Evolutionary conservation across 2,888 invertebrate species (phyloP).

Genomic region (Tetragnatha montana): DNA sequence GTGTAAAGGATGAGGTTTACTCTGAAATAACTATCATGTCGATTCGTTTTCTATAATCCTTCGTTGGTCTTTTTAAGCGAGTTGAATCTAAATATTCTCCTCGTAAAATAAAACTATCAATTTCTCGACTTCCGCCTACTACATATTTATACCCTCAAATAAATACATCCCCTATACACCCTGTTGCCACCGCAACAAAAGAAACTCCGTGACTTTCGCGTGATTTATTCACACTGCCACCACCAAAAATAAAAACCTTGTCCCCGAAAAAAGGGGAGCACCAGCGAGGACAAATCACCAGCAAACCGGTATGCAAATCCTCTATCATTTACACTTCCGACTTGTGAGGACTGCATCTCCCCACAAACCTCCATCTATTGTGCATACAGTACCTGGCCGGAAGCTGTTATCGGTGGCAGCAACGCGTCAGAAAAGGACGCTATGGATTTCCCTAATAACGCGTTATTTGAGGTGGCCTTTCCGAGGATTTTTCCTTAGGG

Average conservation of each 20-base stretch:
- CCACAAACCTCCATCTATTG: slow-evolving; percentile 69
- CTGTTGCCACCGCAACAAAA: no score
- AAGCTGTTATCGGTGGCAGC: slow-evolving; percentile 40
- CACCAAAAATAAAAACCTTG: background rate
- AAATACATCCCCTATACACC: no score
- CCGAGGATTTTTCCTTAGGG: no score
- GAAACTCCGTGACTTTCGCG: background rate
- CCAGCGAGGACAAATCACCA: background rate
- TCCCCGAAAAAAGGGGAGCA: background rate
- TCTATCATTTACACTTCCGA: background rate
- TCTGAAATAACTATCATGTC: no score
- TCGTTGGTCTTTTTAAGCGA: no score
- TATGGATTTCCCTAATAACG: slow-evolving; percentile 59
- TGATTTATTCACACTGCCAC: background rate
- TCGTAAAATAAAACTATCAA: no score
- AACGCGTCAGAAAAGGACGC: slow-evolving; percentile 22
- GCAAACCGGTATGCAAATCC: background rate
- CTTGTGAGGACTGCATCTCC: slow-evolving; percentile 30
- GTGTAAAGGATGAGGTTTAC: no score
- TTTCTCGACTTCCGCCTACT: no score
- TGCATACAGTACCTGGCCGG: slow-evolving; percentile 54
- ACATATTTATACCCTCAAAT: no score
- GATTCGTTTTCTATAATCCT: no score
- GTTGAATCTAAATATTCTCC: no score
- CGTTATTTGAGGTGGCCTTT: slow-evolving; percentile 37